Evolutionary conservation across 2,113 vertebrate species (phyloP), one percentile per base, ranked within the genome.

Genomic region (Brienomyrus brachyistius): DNA sequence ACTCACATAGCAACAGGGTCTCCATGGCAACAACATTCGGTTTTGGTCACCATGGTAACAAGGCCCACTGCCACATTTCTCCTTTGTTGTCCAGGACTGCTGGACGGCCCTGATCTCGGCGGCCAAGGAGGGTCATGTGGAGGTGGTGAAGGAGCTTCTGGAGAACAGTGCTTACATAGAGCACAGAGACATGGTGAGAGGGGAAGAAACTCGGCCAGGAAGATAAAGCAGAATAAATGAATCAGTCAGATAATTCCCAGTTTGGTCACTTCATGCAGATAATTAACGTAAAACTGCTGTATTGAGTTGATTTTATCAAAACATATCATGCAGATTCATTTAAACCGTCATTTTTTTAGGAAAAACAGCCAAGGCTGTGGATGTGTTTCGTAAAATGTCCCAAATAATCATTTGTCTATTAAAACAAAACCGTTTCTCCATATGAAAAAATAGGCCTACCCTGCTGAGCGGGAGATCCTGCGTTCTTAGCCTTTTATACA

Each of bases 61-160:
- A 6, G 6, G 23, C 87, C 27, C 90, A 89, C 43, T 23, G 35
- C 23, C 56, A 19, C 51, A 52, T 15, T 4, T 0, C 87, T 54
- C 19, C 52, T 89, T 52, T 84, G 17, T 13, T 87, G 88, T 87
- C 6, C 92, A 99, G 98, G 98, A 99, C 94, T 99, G 98, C 95
- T 99, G 98, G 98, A 99, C 98, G 13, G 98, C 98, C 43, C 97
- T 99, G 90, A 98, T 99, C 94, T 98, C 96, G 0, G 98, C 98
- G 52, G 96, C 98, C 27, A 99, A 99, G 92, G 98, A 99, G 92
- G 98, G 98, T 3, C 97, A 99, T 23, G 10, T 96, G 87, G 97
- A 97, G 7, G 94, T 99, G 23, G 97, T 98, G 66, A 97, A 95
- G 86, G 98, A 99, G 84, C 95, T 99, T 0, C 96, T 99, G 82